Evolutionary conservation across 2,888 invertebrate genomes (phyloP), one percentile per base, ranked within the genome.

Genomic region (Lochmaea capreae): DNA sequence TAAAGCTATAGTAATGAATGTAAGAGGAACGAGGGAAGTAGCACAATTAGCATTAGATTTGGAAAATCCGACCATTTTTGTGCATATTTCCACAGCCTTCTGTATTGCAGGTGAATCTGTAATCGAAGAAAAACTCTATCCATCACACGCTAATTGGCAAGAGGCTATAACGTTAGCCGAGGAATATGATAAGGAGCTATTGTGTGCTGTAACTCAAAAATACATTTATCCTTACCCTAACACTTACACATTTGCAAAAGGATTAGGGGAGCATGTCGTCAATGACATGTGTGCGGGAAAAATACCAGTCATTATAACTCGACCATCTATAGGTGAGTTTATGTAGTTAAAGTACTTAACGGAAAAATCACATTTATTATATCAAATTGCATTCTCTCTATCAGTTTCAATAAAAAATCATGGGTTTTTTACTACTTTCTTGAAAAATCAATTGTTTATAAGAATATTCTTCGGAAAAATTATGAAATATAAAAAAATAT

Each of bases 161-260:
- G 89, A 90, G 3, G 89, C 91, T 0, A 89, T 95, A 5, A 88
- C 89, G 58, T 86, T 94, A 9, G 92, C 91, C 0, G 93, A 94
- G 81, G 88, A 84, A 0, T 43, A 14, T 22, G 78, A 89, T 0
- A 92, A 93, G 73, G 88, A 89, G 0, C 85, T 90, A 16, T 86
- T 87, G 0, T 81, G 93, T 0, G 87, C 89, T 54, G 84, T 93
- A 0, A 91, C 92, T 2, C 84, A 90, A 0, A 93, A 94, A 69
- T 88, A 86, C 74, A 85, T 93, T 9, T 90, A 89, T 8, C 88
- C 88, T 22, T 90, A 94, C 52, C 97, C 97, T 0, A 98, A 98
- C 83, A 97, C 97, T 0, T 98, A 98, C 83, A 95, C 95, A 0
- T 96, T 94, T 84, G 94, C 96, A 0, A 98, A 98, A 86, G 93